Evolutionary conservation across 2,888 invertebrate species (phyloP).

Genomic region (Phymatocera aterrima): DNA sequence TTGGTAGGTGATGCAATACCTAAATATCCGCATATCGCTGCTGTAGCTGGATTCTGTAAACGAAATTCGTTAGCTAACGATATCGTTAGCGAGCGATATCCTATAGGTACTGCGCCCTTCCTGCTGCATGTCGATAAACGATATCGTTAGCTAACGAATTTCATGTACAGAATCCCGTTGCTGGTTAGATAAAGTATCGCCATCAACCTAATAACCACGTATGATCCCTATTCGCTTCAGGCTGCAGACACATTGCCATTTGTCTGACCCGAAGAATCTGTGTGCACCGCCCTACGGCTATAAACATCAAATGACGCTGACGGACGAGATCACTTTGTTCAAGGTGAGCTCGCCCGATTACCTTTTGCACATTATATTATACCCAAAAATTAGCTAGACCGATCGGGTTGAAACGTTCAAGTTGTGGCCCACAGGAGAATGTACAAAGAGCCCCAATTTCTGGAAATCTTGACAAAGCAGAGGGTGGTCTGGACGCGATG

Average conservation of each 20-base stretch:
- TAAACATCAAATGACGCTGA: conserved; percentile 83
- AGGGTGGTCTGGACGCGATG: conserved; percentile 92
- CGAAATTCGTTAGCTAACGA: no score
- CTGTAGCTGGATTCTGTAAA: background rate
- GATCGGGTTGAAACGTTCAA: background rate
- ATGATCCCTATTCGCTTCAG: background rate
- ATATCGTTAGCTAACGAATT: no score
- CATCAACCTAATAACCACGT: no score
- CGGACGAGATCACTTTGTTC: conserved; percentile 77
- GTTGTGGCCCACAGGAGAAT: conserved; percentile 54
- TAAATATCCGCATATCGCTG: background rate
- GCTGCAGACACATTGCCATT: background rate
- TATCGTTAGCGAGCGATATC: no score
- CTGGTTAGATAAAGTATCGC: no score
- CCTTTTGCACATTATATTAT: background rate
- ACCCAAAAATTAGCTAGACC: background rate
- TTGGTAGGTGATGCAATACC: conserved; percentile 65
- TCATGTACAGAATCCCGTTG: no score
- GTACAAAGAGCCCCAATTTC: conserved; percentile 75
- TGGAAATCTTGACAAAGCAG: conserved; percentile 82
- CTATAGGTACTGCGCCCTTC: no score
- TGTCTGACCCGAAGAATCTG: background rate
- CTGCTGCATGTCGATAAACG: no score
- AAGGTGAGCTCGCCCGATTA: conserved; percentile 68
- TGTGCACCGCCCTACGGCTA: conserved; percentile 86